Evolutionary conservation across 1,140 invertebrate species (phyloP), one percentile per base, ranked within the genome.

Genomic region (Episyrphus balteatus): DNA sequence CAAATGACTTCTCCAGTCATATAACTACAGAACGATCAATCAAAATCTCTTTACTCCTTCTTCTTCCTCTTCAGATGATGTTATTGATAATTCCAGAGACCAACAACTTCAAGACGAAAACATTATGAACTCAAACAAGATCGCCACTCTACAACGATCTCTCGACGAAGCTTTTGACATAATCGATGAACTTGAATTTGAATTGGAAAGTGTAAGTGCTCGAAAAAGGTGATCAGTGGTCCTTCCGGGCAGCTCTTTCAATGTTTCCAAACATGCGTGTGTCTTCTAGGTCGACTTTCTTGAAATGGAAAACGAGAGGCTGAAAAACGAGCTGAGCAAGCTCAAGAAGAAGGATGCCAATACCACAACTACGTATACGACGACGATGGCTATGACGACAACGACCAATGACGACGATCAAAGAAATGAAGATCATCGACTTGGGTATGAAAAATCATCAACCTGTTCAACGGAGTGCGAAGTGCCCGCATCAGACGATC

Each of bases 181-280:
- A 15, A 66, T 66, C 26, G 62, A 66, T 47, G 62, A 58, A 54
- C 61, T 66, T 55, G 62, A 66, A 39, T 66, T 66, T 45, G 62
- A 66, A 41, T 40, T 66, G 38, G 62, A 66, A 8, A 66, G 62
- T 42, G 62, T 66, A 51, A 43, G 51, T 41, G 34, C 14, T 31
- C 12, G 18, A 17, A 21, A 26, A 26, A 26, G 3, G n/a, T n/a
- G n/a, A 26, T 26, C 21, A 26, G 8, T 37, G 6, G 36, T 37
- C 36, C 15, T 37, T 15, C 13, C 36, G 15, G 15, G 21, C 8
- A 26, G 21, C 21, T 26, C 21, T 26, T 26, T 26, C 8, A 8
- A 26, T 5, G 11, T 37, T 15, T 37, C 11, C 3, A 37, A 37
- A 37, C 13, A 12, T n/a, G 36, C 13, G 13, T n/a, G 13, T 37